Percentiles rank a stretch among this genome's conserved stretches.
These are phyloP conservation scores for Drosophila ustulata DNA, from an alignment of 2,888 invertebrate species.

Conservation along the genomic window DNA sequence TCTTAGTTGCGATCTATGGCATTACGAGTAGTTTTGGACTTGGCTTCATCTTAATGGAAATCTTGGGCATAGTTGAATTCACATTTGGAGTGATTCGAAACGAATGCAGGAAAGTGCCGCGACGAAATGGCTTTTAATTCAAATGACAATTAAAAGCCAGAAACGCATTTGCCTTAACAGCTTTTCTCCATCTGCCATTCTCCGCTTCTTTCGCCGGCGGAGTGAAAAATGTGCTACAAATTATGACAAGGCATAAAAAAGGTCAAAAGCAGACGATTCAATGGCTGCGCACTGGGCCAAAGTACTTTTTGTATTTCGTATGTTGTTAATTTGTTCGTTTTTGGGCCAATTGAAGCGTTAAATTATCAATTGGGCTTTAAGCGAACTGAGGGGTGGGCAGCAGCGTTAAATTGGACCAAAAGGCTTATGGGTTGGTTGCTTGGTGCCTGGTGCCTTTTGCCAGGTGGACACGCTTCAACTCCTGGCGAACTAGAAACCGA, in stretches of 20 bases:
- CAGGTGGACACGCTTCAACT: constrained; percentile 74
- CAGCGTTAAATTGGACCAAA: constrained; percentile 77
- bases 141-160: constrained; percentile 69
- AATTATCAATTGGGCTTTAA: constrained; percentile 78
- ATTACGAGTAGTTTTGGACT: background rate
- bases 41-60: constrained; percentile 17
- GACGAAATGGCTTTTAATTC: constrained; percentile 65
- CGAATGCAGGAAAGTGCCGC: constrained; percentile 39
- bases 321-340: constrained; percentile 37
- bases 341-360: constrained; percentile 78
- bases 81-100: background rate
- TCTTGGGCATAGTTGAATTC: background rate
- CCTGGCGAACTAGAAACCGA: constrained; percentile 49
- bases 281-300: constrained; percentile 58
- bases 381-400: constrained; percentile 57
- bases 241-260: constrained; percentile 67
- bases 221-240: constrained; percentile 58
- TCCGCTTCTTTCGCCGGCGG: background rate
- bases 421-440: constrained; percentile 46
- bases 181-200: constrained; percentile 30
- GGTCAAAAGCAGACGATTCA: constrained; percentile 15
- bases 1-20: background rate
- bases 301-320: constrained; percentile 13
- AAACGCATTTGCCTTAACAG: constrained; percentile 32
- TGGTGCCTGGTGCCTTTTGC: background rate